Evolutionary conservation across 2,888 invertebrate genomes (phyloP).

Genomic region (Punctoribates punctum): DNA sequence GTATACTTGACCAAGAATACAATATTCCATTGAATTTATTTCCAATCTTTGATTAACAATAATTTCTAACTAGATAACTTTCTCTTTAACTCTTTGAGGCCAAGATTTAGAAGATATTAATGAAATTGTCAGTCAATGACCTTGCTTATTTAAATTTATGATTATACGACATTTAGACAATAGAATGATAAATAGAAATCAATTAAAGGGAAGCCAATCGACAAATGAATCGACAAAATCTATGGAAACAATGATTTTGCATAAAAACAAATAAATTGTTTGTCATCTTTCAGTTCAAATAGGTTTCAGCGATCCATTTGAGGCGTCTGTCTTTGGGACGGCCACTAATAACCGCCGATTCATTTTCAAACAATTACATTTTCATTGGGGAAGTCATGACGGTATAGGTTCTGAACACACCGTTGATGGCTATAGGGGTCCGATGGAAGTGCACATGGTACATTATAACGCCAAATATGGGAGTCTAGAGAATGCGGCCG

Average conservation of each 20-base stretch:
- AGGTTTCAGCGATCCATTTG: conserved; percentile 20
- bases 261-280: not conserved
- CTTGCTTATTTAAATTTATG: too few relatives aligned
- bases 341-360: not conserved
- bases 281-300: conserved; percentile 29
- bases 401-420: conserved; percentile 72
- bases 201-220: too few relatives aligned
- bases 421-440: conserved; percentile 64
- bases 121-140: too few relatives aligned
- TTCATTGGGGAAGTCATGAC: conserved; percentile 77
- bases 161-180: too few relatives aligned
- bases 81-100: too few relatives aligned
- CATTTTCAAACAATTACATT: conserved; percentile 63
- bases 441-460: conserved; percentile 51
- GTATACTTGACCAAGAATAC: conserved; percentile 54
- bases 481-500: not conserved
- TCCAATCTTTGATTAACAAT: too few relatives aligned
- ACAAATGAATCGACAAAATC: too few relatives aligned
- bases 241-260: not conserved
- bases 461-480: conserved; percentile 34
- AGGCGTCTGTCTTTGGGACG: not conserved
- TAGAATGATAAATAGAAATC: too few relatives aligned
- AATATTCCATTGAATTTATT: too few relatives aligned
- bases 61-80: too few relatives aligned
- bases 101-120: too few relatives aligned